phyloP scores from a whole-genome alignment of 2,113 vertebrate genomes.

The Brachyistius frenatus region DNA sequence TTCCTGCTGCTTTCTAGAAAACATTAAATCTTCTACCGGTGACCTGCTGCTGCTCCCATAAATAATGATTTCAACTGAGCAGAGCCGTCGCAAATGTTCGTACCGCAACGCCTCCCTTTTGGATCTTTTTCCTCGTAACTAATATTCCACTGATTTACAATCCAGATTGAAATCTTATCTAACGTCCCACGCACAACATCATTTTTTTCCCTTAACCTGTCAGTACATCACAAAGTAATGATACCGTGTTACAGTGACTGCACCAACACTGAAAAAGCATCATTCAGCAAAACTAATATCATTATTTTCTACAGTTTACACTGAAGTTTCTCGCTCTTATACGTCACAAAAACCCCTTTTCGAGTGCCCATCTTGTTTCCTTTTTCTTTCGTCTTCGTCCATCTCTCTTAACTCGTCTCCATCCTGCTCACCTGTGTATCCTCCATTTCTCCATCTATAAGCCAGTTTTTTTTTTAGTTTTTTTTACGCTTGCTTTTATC shows the following conservation, averaged over 20 bases:
- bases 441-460: background rate
- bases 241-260: no score
- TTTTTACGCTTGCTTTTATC: conserved; percentile 41
- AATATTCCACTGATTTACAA: conserved; percentile 7
- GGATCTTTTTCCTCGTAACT: background rate
- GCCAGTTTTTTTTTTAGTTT: background rate
- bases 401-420: background rate
- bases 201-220: background rate
- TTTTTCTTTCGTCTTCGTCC: background rate
- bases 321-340: no score
- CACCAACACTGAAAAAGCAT: no score
- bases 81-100: background rate
- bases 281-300: no score
- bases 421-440: conserved; percentile 25
- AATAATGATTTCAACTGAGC: no score
- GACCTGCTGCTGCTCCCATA: no score
- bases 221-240: background rate
- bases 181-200: background rate
- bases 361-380: background rate
- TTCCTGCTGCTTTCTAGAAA: no score
- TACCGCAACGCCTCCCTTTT: background rate
- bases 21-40: no score
- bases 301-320: no score
- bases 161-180: conserved; percentile 7
- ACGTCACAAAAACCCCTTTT: no score